phyloP scores from a whole-genome alignment of 2,113 vertebrate species.

The Pionites leucogaster region DNA sequence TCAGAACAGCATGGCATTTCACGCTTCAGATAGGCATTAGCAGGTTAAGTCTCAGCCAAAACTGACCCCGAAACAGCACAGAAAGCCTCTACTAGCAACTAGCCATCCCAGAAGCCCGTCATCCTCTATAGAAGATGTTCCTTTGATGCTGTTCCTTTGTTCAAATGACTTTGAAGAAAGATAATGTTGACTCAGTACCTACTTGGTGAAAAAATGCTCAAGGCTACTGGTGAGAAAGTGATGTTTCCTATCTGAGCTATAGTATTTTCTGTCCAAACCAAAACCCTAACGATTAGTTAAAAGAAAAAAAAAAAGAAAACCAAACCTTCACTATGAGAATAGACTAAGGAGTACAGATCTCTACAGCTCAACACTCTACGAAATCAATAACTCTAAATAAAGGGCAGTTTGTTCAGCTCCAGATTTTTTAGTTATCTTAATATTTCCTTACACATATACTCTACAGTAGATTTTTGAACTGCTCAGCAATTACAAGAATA shows the following conservation, averaged over 20 bases:
- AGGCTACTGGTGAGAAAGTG: not conserved
- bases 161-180: not conserved
- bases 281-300: not conserved
- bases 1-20: not conserved
- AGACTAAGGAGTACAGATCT: not conserved
- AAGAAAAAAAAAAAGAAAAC: not conserved
- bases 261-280: not conserved
- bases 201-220: not conserved
- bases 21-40: not conserved
- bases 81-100: not conserved
- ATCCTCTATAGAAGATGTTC: not conserved
- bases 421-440: not conserved
- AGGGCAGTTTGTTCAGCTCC: not conserved
- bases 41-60: not conserved
- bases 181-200: not conserved
- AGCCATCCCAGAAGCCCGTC: not conserved
- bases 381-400: not conserved
- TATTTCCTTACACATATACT: not conserved
- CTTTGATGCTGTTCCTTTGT: not conserved
- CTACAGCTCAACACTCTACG: not conserved
- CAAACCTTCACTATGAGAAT: not conserved
- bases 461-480: constrained; percentile 15
- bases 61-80: not conserved
- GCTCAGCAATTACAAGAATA: not conserved
- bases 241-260: not conserved